Conservation (phyloP, 1,140 invertebrate genomes). For the Aphis gossypii region DNA sequence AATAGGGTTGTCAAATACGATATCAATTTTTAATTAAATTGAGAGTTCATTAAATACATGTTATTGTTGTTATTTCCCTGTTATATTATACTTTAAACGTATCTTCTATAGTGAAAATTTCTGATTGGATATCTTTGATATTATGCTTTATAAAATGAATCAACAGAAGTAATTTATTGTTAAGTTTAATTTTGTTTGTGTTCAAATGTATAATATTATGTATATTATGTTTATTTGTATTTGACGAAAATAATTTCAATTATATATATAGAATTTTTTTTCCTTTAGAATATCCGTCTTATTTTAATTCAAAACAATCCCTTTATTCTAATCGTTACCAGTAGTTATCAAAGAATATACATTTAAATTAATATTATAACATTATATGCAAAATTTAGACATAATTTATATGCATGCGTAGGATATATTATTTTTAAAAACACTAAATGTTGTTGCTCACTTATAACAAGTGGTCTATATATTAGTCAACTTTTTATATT, state of each 20-base stretch:
- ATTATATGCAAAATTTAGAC: neutral
- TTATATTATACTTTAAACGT: neutral
- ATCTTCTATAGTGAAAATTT: neutral
- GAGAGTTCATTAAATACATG: neutral
- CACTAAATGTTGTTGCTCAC: neutral
- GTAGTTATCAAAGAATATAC: neutral
- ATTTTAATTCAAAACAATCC: neutral
- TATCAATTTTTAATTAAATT: neutral
- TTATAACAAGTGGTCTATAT: neutral
- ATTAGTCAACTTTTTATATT: neutral
- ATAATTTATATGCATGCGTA: neutral
- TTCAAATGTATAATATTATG: neutral
- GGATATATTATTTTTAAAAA: neutral
- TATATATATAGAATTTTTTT: neutral
- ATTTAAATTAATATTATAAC: neutral
- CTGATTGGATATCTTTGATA: neutral
- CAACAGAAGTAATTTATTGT: neutral
- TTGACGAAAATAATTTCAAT: neutral
- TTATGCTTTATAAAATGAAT: neutral
- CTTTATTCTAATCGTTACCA: neutral
- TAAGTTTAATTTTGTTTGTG: neutral
- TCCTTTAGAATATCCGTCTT: neutral
- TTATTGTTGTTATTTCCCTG: neutral
- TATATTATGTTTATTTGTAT: neutral
- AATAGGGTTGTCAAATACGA: neutral